These are phyloP conservation scores for Chrysodeixis includens DNA, from an alignment of 2,888 invertebrate genomes.

Conservation along the genomic window DNA sequence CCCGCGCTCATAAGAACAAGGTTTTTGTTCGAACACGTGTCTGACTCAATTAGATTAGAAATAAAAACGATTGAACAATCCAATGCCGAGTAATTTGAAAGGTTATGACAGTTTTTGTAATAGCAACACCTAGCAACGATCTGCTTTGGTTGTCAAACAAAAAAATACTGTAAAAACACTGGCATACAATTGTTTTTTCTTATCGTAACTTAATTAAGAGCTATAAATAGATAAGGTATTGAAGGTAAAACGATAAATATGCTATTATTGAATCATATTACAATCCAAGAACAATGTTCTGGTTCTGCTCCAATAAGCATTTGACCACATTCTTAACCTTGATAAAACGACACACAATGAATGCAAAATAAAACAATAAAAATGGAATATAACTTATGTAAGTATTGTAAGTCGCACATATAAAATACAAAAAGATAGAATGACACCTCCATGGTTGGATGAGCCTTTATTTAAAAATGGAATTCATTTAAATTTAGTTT, in stretches of 20 bases:
- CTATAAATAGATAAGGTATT: neutral
- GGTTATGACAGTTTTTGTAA: slow-evolving; percentile 5
- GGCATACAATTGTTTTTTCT: neutral
- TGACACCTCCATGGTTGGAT: too few relatives aligned
- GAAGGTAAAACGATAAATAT: slow-evolving; percentile 4
- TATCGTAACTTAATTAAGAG: neutral
- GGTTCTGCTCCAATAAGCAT: slow-evolving; percentile 22
- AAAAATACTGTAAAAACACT: neutral
- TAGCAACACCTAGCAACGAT: slow-evolving; percentile 1
- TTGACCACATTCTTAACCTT: slow-evolving; percentile 30
- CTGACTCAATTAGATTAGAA: neutral
- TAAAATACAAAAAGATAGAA: too few relatives aligned
- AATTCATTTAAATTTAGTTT: too few relatives aligned
- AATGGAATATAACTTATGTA: neutral
- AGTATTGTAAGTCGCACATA: too few relatives aligned
- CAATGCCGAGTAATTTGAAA: neutral
- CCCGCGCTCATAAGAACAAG: slow-evolving; percentile 44
- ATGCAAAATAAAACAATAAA: neutral
- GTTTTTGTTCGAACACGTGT: slow-evolving; percentile 32
- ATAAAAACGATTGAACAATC: neutral
- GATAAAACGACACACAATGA: slow-evolving; percentile 13
- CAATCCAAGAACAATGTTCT: slow-evolving; percentile 16
- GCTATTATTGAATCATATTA: slow-evolving; percentile 5
- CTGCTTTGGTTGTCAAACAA: neutral
- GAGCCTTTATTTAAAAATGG: too few relatives aligned